phyloP scores from a whole-genome alignment of 2,888 invertebrate species.

The Mechanitis mazaeus region DNA sequence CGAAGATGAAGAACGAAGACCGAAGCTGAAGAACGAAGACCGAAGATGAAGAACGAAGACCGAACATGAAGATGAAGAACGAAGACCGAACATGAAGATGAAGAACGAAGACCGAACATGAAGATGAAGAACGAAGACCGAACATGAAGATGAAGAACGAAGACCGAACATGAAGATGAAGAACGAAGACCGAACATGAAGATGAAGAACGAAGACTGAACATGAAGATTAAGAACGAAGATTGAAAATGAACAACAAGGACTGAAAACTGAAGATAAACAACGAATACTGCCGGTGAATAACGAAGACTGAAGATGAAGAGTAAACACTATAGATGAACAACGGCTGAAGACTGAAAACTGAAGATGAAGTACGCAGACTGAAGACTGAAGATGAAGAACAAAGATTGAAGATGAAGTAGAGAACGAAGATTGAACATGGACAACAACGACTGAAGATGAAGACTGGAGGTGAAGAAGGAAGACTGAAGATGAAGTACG shows the following conservation, averaged over 20 bases:
- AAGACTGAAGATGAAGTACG: constrained; percentile 17
- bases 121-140: not conserved
- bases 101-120: not conserved
- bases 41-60: constrained; percentile 5
- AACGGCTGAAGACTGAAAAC: constrained; percentile 13
- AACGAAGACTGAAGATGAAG: constrained; percentile 14
- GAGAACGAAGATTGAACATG: not conserved
- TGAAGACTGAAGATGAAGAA: not conserved
- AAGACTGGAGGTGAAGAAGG: constrained; percentile 2
- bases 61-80: not conserved
- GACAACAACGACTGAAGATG: not conserved
- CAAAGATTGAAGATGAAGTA: not conserved
- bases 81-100: not conserved
- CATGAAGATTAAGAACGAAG: not conserved
- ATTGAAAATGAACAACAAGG: not conserved
- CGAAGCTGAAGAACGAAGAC: not conserved
- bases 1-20: not conserved
- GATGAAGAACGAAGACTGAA: not conserved
- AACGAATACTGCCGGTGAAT: constrained; percentile 14
- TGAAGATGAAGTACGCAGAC: not conserved
- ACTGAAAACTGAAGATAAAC: constrained; percentile 4
- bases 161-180: constrained; percentile 7
- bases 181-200: constrained; percentile 7
- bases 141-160: not conserved
- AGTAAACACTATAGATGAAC: constrained; percentile 14